Evolutionary conservation across 1,140 invertebrate genomes (phyloP).

Genomic region (Doryteuthis pealeii): DNA sequence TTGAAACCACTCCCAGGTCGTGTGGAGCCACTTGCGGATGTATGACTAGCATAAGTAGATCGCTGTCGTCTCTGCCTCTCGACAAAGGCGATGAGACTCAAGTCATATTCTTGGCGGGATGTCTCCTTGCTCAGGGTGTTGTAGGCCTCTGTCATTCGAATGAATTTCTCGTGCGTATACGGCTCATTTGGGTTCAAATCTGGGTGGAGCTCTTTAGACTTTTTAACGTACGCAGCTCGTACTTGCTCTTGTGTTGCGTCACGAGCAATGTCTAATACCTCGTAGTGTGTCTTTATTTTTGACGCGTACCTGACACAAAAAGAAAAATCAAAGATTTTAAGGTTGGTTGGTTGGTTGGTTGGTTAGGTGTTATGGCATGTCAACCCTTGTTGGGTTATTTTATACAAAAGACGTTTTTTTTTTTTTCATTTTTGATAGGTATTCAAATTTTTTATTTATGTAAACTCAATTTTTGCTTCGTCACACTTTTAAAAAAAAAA

Average conservation of each 20-base stretch:
- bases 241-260: slow-evolving; percentile 27
- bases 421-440: too few species aligned
- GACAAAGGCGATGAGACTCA: slow-evolving; percentile 21
- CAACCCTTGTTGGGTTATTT: too few species aligned
- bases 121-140: slow-evolving; percentile 65
- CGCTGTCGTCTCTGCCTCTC: background rate
- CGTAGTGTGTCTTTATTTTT: slow-evolving; percentile 26
- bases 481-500: too few species aligned
- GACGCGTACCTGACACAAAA: background rate
- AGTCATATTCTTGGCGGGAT: slow-evolving; percentile 65
- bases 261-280: slow-evolving; percentile 25
- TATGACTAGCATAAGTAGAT: slow-evolving; percentile 11
- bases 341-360: too few species aligned
- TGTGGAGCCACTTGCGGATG: slow-evolving; percentile 12
- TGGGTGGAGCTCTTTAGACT: slow-evolving; percentile 64
- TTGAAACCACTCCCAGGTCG: slow-evolving; percentile 12
- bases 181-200: slow-evolving; percentile 65
- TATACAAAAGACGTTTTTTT: too few species aligned
- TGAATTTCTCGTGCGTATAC: slow-evolving; percentile 63
- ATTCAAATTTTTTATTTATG: too few species aligned
- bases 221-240: slow-evolving; percentile 30
- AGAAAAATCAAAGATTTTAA: too few species aligned
- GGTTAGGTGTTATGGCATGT: too few species aligned
- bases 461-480: too few species aligned
- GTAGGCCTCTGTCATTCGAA: slow-evolving; percentile 69